Percentiles rank a stretch among this genome's conserved stretches.
These are phyloP conservation scores for Drosophila eugracilis DNA, from an alignment of 1,140 invertebrate species.

Conservation along the genomic window DNA sequence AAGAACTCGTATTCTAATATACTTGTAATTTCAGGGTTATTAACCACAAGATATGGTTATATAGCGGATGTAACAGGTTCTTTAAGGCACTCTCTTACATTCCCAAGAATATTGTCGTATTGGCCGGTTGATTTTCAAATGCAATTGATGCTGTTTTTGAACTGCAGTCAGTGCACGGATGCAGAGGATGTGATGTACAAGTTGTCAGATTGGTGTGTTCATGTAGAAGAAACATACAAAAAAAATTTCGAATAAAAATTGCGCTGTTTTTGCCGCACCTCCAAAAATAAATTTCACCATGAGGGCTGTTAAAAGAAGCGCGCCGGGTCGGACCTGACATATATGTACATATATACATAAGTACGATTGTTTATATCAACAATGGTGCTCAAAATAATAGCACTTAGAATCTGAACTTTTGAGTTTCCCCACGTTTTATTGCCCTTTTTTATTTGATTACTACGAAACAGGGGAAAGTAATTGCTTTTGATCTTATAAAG, in stretches of 20 bases:
- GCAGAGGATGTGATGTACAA: conserved; percentile 36
- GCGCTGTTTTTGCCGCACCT: conserved; percentile 75
- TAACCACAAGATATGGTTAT: neutral
- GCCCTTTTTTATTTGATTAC: neutral
- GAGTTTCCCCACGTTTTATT: neutral
- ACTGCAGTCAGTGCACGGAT: conserved; percentile 20
- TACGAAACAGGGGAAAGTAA: too few relatives aligned
- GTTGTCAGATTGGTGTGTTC: conserved; percentile 73
- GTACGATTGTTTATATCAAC: conserved; percentile 10
- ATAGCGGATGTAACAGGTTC: neutral
- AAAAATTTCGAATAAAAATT: conserved; percentile 76
- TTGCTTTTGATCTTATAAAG: too few relatives aligned
- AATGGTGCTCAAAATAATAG: conserved; percentile 1
- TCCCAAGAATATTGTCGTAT: conserved; percentile 2
- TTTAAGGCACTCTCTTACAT: conserved; percentile 3
- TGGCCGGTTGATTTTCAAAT: conserved; percentile 19
- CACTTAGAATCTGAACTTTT: neutral
- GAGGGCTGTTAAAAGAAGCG: conserved; percentile 57
- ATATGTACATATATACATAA: conserved; percentile 3
- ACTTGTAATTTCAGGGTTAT: conserved; percentile 1
- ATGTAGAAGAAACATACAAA: conserved; percentile 67
- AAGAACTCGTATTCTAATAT: neutral
- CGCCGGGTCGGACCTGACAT: conserved; percentile 58
- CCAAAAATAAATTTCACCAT: conserved; percentile 77
- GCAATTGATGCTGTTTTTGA: conserved; percentile 23